Evolutionary conservation across 1,140 invertebrate species (phyloP).

Genomic region (Caenorhabditis elegans): DNA sequence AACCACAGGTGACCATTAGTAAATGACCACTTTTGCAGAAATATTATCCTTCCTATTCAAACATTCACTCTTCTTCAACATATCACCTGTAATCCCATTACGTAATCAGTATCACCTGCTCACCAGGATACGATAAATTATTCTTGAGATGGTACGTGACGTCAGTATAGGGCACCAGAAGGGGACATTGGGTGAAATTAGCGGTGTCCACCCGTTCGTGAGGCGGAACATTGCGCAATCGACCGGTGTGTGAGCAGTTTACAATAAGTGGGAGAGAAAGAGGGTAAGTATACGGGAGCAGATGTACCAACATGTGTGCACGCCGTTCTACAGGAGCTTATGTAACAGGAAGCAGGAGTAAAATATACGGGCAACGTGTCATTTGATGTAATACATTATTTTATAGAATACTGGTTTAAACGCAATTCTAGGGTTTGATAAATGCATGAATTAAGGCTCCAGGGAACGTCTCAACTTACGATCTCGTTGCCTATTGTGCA

Average conservation of each 20-base stretch:
- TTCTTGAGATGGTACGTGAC: background rate
- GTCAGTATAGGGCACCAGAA: background rate
- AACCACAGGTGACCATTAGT: background rate
- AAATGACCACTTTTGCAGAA: background rate
- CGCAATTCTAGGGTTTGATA: too few species aligned
- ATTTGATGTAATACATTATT: too few species aligned
- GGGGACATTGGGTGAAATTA: background rate
- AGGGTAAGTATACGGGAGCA: background rate
- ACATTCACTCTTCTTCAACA: background rate
- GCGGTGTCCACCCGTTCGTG: background rate
- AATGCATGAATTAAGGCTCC: too few species aligned
- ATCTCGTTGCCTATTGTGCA: too few species aligned
- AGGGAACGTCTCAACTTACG: too few species aligned
- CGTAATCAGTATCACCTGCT: background rate
- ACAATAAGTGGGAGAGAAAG: background rate
- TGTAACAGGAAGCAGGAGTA: conserved; percentile 25
- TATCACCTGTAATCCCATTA: background rate
- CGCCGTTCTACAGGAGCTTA: conserved; percentile 17
- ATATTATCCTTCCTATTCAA: background rate
- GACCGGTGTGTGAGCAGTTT: background rate
- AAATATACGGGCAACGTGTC: background rate
- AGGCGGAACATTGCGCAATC: conserved; percentile 5
- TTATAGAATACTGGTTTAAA: too few species aligned
- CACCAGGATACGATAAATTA: background rate
- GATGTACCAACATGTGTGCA: conserved; percentile 20